phyloP scores from a whole-genome alignment of 2,888 invertebrate species.

The Lagria hirta region DNA sequence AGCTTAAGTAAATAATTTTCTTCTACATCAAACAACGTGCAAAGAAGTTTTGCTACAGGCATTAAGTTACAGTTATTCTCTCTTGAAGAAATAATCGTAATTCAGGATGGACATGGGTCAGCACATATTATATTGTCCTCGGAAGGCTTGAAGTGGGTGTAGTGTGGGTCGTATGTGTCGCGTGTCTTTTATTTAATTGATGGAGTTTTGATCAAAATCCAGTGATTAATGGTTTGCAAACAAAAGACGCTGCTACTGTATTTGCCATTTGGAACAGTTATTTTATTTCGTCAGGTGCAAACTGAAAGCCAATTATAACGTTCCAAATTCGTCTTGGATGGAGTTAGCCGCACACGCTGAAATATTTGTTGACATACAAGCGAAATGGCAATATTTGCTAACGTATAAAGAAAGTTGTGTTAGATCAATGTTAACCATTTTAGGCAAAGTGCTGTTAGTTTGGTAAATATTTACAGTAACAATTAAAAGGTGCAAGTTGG shows the following conservation, averaged over 20 bases:
- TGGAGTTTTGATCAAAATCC: conserved; percentile 10
- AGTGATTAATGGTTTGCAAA: conserved; percentile 16
- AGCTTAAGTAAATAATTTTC: conserved; percentile 23
- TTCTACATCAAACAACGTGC: conserved; percentile 12
- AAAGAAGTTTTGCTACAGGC: conserved; percentile 21
- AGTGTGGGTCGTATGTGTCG: conserved; percentile 14
- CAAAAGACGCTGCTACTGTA: conserved; percentile 17
- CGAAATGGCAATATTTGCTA: conserved; percentile 22
- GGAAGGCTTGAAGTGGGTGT: conserved; percentile 1
- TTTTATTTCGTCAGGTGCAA: conserved; percentile 15
- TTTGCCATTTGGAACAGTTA: conserved; percentile 16
- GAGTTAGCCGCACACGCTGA: conserved; percentile 1
- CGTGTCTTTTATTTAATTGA: conserved; percentile 22
- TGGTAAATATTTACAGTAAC: conserved; percentile 23
- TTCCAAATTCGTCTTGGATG: conserved; percentile 20
- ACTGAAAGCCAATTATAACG: conserved; percentile 25
- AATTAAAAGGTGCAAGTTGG: conserved; percentile 27
- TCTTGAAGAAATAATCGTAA: conserved; percentile 24
- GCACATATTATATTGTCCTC: conserved; percentile 11
- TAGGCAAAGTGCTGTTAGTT: conserved; percentile 28
- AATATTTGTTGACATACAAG: conserved; percentile 22
- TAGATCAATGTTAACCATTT: conserved; percentile 25
- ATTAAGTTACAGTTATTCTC: conserved; percentile 26
- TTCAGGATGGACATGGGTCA: conserved; percentile 20
- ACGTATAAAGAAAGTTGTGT: conserved; percentile 26